Evolutionary conservation across 1,140 invertebrate species (phyloP).

Genomic region (Temnothorax longispinosus): DNA sequence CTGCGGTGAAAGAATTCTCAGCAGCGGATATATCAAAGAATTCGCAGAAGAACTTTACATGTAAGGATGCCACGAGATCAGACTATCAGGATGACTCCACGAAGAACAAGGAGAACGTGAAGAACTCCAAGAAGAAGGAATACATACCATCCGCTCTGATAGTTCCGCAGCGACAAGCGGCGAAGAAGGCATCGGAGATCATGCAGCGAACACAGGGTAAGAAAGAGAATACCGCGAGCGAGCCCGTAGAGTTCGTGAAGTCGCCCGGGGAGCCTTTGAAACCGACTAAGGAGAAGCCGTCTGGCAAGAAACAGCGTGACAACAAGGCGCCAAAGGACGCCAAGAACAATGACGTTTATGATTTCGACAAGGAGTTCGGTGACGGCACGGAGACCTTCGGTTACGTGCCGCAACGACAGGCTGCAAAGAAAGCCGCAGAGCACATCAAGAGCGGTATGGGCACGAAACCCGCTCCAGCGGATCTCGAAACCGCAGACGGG

Average conservation of each 20-base stretch:
- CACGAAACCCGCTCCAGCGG: conserved; percentile 85
- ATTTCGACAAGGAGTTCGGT: conserved; percentile 88
- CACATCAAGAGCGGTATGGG: conserved; percentile 94
- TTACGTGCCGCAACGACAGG: conserved; percentile 95
- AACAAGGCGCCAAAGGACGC: conserved; percentile 81
- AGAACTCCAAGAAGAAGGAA: conserved; percentile 88
- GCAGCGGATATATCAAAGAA: conserved; percentile 81
- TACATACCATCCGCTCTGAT: conserved; percentile 92
- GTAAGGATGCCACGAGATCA: conserved; percentile 72
- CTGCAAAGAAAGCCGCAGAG: conserved; percentile 95
- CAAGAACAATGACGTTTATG: conserved; percentile 87
- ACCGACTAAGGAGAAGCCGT: conserved; percentile 82
- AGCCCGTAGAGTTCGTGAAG: conserved; percentile 76
- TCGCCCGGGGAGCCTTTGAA: conserved; percentile 75
- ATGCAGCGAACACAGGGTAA: conserved; percentile 86
- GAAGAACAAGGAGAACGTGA: conserved; percentile 86
- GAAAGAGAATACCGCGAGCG: conserved; percentile 75
- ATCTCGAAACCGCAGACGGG: conserved; percentile 70
- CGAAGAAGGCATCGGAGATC: conserved; percentile 95
- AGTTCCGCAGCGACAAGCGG: conserved; percentile 95
- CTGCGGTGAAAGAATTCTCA: conserved; percentile 93
- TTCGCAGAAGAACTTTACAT: conserved; percentile 75
- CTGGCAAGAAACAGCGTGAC: conserved; percentile 75
- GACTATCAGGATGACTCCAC: conserved; percentile 72
- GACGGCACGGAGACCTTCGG: conserved; percentile 90